Percentiles rank a stretch among this genome's conserved stretches.
phyloP scores from a whole-genome alignment of 2,797 vertebrate genomes.

The Sarcophilus harrisii region DNA sequence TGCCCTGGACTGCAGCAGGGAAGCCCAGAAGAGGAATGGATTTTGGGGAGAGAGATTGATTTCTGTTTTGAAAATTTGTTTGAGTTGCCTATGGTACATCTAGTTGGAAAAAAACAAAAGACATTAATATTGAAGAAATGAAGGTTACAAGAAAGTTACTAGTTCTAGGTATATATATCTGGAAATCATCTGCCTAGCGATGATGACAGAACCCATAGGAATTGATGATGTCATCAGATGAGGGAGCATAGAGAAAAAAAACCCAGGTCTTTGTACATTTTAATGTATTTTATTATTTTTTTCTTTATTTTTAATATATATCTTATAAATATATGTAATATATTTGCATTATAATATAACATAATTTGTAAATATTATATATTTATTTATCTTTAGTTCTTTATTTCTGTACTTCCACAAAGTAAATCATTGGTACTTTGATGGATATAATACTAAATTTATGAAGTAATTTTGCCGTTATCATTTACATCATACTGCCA shows the following conservation, averaged over 20 bases:
- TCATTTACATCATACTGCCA: not conserved
- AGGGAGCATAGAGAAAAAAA: not conserved
- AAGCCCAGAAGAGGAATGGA: not conserved
- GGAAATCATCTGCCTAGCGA: not conserved
- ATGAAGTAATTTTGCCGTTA: not conserved
- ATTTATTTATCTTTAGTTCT: too few species aligned
- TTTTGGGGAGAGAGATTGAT: not conserved
- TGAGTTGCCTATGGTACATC: not conserved
- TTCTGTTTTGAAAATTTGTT: not conserved
- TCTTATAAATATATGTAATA: too few species aligned
- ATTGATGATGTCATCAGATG: not conserved
- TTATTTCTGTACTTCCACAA: not conserved
- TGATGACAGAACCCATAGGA: not conserved
- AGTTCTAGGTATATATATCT: not conserved
- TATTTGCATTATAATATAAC: too few species aligned
- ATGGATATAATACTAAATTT: not conserved
- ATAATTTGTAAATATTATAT: too few species aligned
- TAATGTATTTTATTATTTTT: not conserved
- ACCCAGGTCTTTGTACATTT: not conserved
- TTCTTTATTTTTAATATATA: too few species aligned
- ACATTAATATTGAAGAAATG: not conserved
- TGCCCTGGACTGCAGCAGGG: not conserved
- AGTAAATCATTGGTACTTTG: not conserved
- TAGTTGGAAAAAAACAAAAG: not conserved
- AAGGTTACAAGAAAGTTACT: not conserved